Conservation (phyloP, 2,888 invertebrate species). For the Oxyteleia sp. region DNA sequence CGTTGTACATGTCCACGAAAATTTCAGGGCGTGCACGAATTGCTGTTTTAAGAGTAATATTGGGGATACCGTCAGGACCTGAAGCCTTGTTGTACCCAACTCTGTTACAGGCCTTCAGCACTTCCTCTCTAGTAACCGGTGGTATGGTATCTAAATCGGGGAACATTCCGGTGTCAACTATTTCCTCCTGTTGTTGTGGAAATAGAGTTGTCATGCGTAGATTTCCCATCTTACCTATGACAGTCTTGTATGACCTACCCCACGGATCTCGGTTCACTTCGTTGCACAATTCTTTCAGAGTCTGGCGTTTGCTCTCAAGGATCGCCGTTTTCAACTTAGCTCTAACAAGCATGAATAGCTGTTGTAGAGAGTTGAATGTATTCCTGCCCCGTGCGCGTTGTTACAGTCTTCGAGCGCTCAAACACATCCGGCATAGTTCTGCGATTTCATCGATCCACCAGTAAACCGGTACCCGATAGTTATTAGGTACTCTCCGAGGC, state of each 20-base stretch:
- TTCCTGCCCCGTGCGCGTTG: no score
- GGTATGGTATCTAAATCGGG: no score
- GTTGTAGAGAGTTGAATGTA: no score
- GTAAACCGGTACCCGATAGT: neutral
- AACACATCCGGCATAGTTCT: no score
- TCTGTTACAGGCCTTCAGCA: neutral
- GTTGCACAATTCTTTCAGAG: conserved; percentile 43
- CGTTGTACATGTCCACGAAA: conserved; percentile 58
- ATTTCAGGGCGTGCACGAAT: conserved; percentile 52
- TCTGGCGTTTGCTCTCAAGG: neutral
- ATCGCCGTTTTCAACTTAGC: no score
- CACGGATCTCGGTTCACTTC: conserved; percentile 64
- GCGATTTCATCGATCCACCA: neutral
- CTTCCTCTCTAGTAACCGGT: no score
- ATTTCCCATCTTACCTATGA: conserved; percentile 63
- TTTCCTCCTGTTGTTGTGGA: no score
- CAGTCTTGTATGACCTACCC: conserved; percentile 65
- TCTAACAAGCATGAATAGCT: no score
- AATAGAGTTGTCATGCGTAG: conserved; percentile 19
- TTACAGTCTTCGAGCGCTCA: no score
- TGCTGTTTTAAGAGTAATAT: conserved; percentile 37
- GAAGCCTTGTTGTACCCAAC: neutral
- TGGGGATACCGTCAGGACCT: conserved; percentile 5
- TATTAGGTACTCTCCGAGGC: neutral
- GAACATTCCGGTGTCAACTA: no score